phyloP scores from a whole-genome alignment of 2,113 vertebrate genomes.

The Mustela nigripes region DNA sequence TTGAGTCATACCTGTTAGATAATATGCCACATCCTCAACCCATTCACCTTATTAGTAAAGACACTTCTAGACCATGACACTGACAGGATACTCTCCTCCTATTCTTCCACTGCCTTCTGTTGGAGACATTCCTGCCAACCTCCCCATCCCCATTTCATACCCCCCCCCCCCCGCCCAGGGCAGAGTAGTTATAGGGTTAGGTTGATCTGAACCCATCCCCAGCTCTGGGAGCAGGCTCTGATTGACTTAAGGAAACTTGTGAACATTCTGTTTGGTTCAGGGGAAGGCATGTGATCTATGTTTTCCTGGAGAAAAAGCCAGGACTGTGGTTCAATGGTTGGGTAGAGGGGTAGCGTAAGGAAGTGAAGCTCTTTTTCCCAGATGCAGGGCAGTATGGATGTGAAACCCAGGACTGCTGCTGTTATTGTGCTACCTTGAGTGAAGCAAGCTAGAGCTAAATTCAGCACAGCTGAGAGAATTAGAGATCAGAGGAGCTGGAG shows the following conservation, averaged over 20 bases:
- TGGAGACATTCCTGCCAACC: background rate
- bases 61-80: background rate
- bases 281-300: background rate
- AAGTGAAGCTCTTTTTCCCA: background rate
- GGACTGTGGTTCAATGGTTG: background rate
- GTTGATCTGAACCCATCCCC: background rate
- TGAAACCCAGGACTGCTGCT: background rate
- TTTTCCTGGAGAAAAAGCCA: background rate
- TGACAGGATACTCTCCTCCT: background rate
- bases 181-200: background rate
- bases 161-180: background rate
- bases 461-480: background rate
- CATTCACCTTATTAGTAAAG: background rate
- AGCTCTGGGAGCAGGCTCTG: background rate
- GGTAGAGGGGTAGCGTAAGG: background rate
- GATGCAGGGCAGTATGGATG: rapidly evolving
- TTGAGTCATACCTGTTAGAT: background rate
- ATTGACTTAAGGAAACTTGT: background rate
- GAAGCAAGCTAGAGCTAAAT: background rate
- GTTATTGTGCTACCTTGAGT: background rate
- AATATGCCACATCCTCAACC: background rate
- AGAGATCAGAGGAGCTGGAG: background rate
- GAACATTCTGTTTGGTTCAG: background rate
- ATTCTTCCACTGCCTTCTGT: background rate
- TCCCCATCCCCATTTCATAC: background rate